Base-by-base conservation (phyloP, 1,140 invertebrate genomes). In the Hyles euphorbiae region DNA sequence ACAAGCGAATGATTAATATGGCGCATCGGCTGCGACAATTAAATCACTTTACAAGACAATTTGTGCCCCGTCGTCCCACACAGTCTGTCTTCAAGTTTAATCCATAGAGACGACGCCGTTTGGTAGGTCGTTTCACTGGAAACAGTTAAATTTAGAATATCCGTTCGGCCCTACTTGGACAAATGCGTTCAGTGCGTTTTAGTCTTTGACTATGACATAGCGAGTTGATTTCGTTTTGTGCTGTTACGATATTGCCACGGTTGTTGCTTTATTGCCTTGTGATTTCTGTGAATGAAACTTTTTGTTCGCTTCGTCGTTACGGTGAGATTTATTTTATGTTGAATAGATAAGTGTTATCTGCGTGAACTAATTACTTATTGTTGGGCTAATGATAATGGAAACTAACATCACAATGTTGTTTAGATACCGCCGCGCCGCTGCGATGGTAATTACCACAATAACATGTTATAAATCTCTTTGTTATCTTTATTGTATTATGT, bases 131-230 rank as follows among this genome's bases (percentile, higher is more conserved):
- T 83, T 87, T 88, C 78, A 72, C 67, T 81, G 70, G 80, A 86
- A 86, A 78, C 73, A 65, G 78, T 79, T 88, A 88, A 84, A 81
- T 81, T 85, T 88, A 88, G 85, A 88, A 87, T 85, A 75, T 83
- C 82, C 82, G 82, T 85, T 81, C 76, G 75, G 70, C 74, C 80
- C 72, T 84, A 81, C 72, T 78, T 85, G 72, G 80, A 78, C 53
- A 69, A 79, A 84, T 84, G 76, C 67, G 76, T 74, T 80, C 74
- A 80, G 74, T 82, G 67, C 64, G 68, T 67, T 66, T 63, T 67
- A 57, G 51, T 52, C 56, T 52, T 71, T 61, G 60, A 67, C 64
- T 72, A 76, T 80, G 72, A 76, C 78, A 70, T 63, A 33, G 53
- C 34, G 43, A 54, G n/a, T 56, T 47, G 46, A 48, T 36, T 7